These are phyloP conservation scores for Perithous albicinctus DNA, from an alignment of 2,888 invertebrate genomes.

Conservation along the genomic window DNA sequence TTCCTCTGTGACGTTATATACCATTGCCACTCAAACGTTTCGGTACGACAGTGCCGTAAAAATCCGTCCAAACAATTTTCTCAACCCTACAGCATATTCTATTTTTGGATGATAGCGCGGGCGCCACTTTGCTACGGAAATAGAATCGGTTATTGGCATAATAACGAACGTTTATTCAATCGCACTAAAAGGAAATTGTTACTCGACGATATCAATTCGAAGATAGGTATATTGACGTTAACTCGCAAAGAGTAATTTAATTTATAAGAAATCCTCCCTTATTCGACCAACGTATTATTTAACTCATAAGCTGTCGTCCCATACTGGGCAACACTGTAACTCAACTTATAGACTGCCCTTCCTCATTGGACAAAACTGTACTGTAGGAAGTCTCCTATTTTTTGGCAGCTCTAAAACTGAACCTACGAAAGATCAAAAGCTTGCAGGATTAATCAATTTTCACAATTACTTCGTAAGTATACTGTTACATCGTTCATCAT, in stretches of 20 bases:
- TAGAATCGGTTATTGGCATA: neutral
- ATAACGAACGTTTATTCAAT: neutral
- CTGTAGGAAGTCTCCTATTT: too few relatives aligned
- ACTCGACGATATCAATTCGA: neutral
- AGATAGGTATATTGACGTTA: neutral
- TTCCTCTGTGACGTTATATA: constrained; percentile 52
- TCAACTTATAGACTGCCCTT: too few relatives aligned
- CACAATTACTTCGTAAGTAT: too few relatives aligned
- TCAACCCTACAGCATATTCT: constrained; percentile 45
- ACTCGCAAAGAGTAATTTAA: neutral
- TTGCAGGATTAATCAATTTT: too few relatives aligned
- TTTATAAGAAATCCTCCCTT: too few relatives aligned
- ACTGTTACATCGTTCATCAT: too few relatives aligned
- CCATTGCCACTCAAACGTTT: constrained; percentile 60
- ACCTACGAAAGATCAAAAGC: too few relatives aligned
- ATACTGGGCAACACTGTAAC: too few relatives aligned
- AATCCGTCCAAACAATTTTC: constrained; percentile 64
- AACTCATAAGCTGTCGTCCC: too few relatives aligned
- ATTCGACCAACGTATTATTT: too few relatives aligned
- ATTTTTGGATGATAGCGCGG: constrained; percentile 47
- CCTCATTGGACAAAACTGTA: too few relatives aligned
- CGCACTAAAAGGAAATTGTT: constrained; percentile 17
- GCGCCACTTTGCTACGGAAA: constrained; percentile 10
- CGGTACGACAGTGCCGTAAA: constrained; percentile 30
- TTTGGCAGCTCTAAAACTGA: too few relatives aligned